Evolutionary conservation across 2,888 invertebrate genomes (phyloP).

Genomic region (Cylindroiulus punctatus): DNA sequence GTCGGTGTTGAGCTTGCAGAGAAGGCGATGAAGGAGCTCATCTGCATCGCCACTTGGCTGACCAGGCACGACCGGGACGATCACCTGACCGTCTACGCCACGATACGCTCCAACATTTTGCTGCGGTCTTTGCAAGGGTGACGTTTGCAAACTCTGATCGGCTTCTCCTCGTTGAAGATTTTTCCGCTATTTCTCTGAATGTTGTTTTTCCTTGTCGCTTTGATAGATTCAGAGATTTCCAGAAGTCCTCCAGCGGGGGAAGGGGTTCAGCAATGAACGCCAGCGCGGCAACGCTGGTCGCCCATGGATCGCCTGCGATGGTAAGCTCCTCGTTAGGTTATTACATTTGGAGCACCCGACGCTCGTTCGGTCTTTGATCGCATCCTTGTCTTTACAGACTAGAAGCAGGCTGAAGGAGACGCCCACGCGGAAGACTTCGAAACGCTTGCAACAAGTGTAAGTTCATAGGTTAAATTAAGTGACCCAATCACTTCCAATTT

Average conservation of each 20-base stretch:
- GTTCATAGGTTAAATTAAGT: constrained; percentile 63
- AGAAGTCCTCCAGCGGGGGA: constrained; percentile 65
- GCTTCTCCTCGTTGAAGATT: too few species aligned
- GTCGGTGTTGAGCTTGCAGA: too few species aligned
- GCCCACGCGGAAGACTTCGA: constrained; percentile 79
- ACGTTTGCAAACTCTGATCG: background rate
- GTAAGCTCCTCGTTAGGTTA: constrained; percentile 59
- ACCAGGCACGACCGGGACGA: constrained; percentile 79
- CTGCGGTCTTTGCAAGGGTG: constrained; percentile 71
- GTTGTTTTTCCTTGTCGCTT: background rate
- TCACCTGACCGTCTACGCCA: constrained; percentile 74
- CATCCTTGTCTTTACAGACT: constrained; percentile 52
- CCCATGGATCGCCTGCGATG: constrained; percentile 64
- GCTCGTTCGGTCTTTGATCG: background rate
- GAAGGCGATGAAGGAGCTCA: constrained; percentile 71
- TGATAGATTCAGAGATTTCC: constrained; percentile 65
- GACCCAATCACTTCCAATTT: background rate
- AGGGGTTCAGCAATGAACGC: background rate
- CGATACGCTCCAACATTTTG: constrained; percentile 72
- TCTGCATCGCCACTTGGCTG: constrained; percentile 86
- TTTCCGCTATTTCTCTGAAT: background rate
- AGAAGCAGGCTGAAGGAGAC: constrained; percentile 71
- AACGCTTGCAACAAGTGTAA: constrained; percentile 83
- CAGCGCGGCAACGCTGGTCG: constrained; percentile 61
- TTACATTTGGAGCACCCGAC: background rate